These are phyloP conservation scores for Batillaria attramentaria DNA, from an alignment of 1,140 invertebrate species.

Conservation along the genomic window DNA sequence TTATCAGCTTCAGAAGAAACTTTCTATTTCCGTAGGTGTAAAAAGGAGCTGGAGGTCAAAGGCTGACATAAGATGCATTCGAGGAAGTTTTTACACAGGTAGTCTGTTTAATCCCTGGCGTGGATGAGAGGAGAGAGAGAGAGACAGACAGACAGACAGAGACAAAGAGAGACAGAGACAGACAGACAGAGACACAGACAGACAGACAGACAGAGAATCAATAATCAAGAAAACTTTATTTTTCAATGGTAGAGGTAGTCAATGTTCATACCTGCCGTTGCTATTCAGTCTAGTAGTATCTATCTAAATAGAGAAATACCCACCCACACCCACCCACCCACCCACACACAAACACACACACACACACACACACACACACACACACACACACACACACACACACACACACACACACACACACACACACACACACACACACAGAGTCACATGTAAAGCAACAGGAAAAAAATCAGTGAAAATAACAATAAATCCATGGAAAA, in stretches of 20 bases:
- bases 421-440: neutral
- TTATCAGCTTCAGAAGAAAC: too few species aligned
- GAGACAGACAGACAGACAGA: neutral
- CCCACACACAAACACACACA: neutral
- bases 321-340: slow-evolving; percentile 3
- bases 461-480: neutral
- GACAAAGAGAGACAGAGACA: neutral
- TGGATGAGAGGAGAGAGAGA: neutral
- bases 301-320: neutral
- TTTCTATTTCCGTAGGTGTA: too few species aligned
- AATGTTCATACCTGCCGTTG: too few species aligned
- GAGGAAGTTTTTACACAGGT: too few species aligned
- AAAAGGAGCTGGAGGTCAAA: too few species aligned
- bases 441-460: neutral
- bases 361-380: slow-evolving; percentile 15
- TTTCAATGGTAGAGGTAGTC: too few species aligned
- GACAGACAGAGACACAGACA: neutral
- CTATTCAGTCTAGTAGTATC: too few species aligned
- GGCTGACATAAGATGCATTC: too few species aligned
- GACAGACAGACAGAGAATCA: neutral
- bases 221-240: neutral
- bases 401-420: neutral
- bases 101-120: too few species aligned
- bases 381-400: slow-evolving; percentile 17
- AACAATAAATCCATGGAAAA: neutral